Evolutionary conservation across 2,113 vertebrate genomes (phyloP).

Genomic region (Xenopus laevis): DNA sequence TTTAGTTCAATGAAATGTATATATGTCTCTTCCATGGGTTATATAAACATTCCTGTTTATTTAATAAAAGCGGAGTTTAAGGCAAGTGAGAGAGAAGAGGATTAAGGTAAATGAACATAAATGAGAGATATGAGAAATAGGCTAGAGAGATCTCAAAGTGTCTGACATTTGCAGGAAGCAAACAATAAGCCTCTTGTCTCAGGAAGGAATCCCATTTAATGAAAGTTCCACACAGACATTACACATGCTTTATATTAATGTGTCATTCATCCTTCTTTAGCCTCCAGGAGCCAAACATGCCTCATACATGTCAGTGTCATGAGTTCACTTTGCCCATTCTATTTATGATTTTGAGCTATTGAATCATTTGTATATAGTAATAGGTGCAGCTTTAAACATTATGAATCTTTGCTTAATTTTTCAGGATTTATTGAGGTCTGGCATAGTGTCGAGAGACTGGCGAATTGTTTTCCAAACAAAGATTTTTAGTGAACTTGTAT

Average conservation of each 20-base stretch:
- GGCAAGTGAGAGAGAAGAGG: too few species aligned
- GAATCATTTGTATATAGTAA: neutral
- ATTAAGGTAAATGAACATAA: too few species aligned
- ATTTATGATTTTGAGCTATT: neutral
- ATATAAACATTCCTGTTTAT: too few species aligned
- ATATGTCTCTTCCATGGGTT: too few species aligned
- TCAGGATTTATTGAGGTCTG: conserved; percentile 12
- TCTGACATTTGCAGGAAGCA: neutral
- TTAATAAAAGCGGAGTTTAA: too few species aligned
- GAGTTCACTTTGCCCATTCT: neutral
- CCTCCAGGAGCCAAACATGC: neutral
- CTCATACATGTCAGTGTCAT: conserved; percentile 5
- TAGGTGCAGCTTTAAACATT: neutral
- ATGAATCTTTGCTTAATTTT: neutral
- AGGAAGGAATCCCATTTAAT: neutral
- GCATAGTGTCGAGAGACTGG: too few species aligned
- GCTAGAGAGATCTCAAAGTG: neutral
- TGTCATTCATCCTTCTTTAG: neutral
- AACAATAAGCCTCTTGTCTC: neutral
- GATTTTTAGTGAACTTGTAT: too few species aligned
- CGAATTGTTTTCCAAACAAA: too few species aligned
- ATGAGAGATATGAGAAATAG: too few species aligned
- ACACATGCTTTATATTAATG: neutral
- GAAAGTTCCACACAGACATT: neutral
- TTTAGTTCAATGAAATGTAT: too few species aligned